Conservation (phyloP, 2,797 vertebrate genomes). For the Lutjanus campechanus region DNA sequence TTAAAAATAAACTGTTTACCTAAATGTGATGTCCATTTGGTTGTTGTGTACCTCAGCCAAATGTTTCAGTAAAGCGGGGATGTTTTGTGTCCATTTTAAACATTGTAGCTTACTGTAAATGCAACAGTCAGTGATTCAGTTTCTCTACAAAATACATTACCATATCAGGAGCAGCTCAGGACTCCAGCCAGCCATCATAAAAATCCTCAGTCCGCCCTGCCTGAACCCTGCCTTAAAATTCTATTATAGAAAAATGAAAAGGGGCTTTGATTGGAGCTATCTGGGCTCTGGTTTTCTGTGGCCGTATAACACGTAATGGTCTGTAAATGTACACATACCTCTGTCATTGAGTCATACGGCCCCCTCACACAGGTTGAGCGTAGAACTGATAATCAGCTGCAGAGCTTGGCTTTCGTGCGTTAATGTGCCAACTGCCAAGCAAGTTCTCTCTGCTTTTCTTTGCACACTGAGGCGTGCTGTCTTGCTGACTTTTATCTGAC, state of each 20-base stretch:
- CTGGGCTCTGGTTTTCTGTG: constrained; percentile 62
- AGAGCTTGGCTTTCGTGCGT: constrained; percentile 62
- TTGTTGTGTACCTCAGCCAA: neutral
- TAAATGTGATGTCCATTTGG: neutral
- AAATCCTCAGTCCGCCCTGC: constrained; percentile 34
- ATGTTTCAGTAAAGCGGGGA: constrained; percentile 18
- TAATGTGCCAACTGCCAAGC: constrained; percentile 70
- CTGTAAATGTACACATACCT: constrained; percentile 82
- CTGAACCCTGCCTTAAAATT: constrained; percentile 52
- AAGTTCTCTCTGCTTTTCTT: constrained; percentile 48
- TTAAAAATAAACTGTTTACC: neutral
- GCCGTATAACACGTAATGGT: constrained; percentile 71
- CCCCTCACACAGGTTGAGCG: constrained; percentile 57
- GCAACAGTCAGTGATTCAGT: constrained; percentile 35
- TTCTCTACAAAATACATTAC: constrained; percentile 65
- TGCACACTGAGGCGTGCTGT: constrained; percentile 33
- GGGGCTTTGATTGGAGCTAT: constrained; percentile 70
- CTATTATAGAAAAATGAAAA: constrained; percentile 75
- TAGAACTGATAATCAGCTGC: constrained; percentile 74
- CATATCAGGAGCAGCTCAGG: constrained; percentile 78
- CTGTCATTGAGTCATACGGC: constrained; percentile 74
- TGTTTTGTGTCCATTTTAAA: constrained; percentile 44
- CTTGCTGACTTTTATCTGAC: constrained; percentile 31
- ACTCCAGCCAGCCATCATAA: constrained; percentile 70
- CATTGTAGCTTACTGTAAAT: constrained; percentile 28